Percentiles rank a stretch among this genome's conserved stretches.
phyloP scores from a whole-genome alignment of 2,888 invertebrate species.

The Drosophila basisetae region DNA sequence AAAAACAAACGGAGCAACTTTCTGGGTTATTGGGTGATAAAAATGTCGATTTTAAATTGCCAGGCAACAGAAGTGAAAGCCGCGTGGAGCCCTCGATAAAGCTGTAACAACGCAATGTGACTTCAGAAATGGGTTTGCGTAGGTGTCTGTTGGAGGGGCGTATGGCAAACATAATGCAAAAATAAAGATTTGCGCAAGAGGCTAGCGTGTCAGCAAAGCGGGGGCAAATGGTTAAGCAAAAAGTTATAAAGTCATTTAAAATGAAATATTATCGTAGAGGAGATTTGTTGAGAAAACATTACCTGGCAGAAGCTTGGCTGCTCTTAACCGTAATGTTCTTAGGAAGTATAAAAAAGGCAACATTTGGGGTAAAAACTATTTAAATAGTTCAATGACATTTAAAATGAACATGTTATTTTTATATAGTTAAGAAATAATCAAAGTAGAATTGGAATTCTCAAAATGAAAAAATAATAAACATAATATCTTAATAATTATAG shows the following conservation, averaged over 20 bases:
- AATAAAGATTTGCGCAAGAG: conserved; percentile 28
- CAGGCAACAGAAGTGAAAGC: conserved; percentile 39
- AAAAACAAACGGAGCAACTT: conserved; percentile 31
- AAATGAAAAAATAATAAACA: neutral
- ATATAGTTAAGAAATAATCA: neutral
- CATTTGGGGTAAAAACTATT: neutral
- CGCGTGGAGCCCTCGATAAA: conserved; percentile 42
- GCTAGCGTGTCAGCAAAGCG: conserved; percentile 2
- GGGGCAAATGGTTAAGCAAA: conserved; percentile 41
- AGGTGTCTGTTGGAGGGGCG: neutral
- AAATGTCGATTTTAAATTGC: conserved; percentile 59
- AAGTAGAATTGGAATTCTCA: neutral
- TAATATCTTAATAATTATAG: neutral
- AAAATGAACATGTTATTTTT: accelerated
- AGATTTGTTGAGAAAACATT: neutral
- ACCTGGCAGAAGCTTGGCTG: neutral
- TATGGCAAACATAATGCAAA: conserved; percentile 12
- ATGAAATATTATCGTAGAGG: conserved; percentile 53
- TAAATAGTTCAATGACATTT: neutral
- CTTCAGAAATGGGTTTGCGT: neutral
- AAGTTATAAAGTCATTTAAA: conserved; percentile 66
- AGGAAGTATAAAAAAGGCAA: neutral
- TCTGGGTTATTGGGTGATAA: conserved; percentile 66
- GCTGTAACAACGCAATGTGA: conserved; percentile 1
- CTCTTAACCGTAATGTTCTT: neutral